phyloP scores from a whole-genome alignment of 2,113 vertebrate genomes.

The Limnothrissa miodon region DNA sequence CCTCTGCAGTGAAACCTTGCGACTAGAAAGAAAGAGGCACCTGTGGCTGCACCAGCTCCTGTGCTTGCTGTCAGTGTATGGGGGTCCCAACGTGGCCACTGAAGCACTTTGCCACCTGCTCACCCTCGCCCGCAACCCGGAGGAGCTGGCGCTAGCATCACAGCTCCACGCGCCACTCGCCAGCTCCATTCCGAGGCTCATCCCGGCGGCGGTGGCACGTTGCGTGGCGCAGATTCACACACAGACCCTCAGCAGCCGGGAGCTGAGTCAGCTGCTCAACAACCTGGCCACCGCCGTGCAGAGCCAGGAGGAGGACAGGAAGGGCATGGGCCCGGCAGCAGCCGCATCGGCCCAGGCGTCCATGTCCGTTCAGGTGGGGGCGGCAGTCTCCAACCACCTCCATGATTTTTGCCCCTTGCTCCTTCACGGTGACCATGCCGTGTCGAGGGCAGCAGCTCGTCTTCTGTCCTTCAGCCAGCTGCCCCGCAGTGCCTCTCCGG shows the following conservation, averaged over 20 bases:
- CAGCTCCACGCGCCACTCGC: slow-evolving; percentile 83
- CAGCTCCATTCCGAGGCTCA: slow-evolving; percentile 77
- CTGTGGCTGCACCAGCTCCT: slow-evolving; percentile 92
- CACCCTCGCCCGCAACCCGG: slow-evolving; percentile 77
- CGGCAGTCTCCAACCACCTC: slow-evolving; percentile 74
- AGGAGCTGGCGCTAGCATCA: slow-evolving; percentile 84
- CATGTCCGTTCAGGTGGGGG: slow-evolving; percentile 75
- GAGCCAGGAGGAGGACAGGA: slow-evolving; percentile 73
- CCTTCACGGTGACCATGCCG: slow-evolving; percentile 74
- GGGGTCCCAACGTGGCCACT: slow-evolving; percentile 79
- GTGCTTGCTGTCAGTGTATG: slow-evolving; percentile 82
- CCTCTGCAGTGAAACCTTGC: slow-evolving; percentile 81
- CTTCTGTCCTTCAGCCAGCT: slow-evolving; percentile 82
- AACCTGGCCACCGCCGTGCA: slow-evolving; percentile 80
- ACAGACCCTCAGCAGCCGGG: slow-evolving; percentile 71
- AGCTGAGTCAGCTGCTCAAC: slow-evolving; percentile 74
- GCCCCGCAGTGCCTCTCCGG: slow-evolving; percentile 73
- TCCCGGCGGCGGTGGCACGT: slow-evolving; percentile 74
- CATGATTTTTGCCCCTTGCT: slow-evolving; percentile 83
- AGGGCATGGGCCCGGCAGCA: slow-evolving; percentile 37
- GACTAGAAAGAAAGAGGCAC: slow-evolving; percentile 84
- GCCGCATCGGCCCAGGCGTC: slow-evolving; percentile 58
- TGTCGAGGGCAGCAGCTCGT: slow-evolving; percentile 75
- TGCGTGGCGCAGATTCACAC: slow-evolving; percentile 85
- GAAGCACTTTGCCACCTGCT: slow-evolving; percentile 86